Evolutionary conservation across 2,888 invertebrate species (phyloP).

Genomic region (Bembecia ichneumoniformis): DNA sequence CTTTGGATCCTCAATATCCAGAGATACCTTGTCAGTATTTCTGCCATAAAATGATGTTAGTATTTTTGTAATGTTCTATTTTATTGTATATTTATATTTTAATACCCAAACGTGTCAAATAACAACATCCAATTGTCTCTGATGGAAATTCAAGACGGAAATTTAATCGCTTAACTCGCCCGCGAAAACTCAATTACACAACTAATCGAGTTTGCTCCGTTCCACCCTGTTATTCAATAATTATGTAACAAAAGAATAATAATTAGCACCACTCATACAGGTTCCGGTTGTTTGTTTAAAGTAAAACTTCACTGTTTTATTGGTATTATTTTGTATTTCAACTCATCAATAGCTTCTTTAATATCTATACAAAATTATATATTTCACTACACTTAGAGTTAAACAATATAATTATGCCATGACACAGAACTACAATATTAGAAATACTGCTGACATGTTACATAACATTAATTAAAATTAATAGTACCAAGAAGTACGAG

Average conservation of each 20-base stretch:
- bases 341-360: conserved; percentile 58
- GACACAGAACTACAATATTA: conserved; percentile 24
- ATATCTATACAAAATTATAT: conserved; percentile 65
- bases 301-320: conserved; percentile 9
- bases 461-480: conserved; percentile 9
- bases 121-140: neutral
- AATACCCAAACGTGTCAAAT: neutral
- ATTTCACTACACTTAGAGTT: conserved; percentile 51
- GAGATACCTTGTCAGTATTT: no score
- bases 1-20: no score
- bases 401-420: conserved; percentile 23
- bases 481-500: conserved; percentile 8
- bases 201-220: neutral
- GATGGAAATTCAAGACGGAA: neutral
- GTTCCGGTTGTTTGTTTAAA: neutral
- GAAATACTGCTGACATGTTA: conserved; percentile 18
- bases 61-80: no score
- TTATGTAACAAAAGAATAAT: neutral
- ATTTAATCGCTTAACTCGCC: neutral
- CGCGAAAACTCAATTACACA: neutral
- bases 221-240: neutral
- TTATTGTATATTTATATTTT: no score
- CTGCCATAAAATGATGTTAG: no score
- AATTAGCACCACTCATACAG: neutral
- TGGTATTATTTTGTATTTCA: conserved; percentile 65